Evolutionary conservation across 2,888 invertebrate species (phyloP), one percentile per base, ranked within the genome.

Genomic region (Arenicola marina): DNA sequence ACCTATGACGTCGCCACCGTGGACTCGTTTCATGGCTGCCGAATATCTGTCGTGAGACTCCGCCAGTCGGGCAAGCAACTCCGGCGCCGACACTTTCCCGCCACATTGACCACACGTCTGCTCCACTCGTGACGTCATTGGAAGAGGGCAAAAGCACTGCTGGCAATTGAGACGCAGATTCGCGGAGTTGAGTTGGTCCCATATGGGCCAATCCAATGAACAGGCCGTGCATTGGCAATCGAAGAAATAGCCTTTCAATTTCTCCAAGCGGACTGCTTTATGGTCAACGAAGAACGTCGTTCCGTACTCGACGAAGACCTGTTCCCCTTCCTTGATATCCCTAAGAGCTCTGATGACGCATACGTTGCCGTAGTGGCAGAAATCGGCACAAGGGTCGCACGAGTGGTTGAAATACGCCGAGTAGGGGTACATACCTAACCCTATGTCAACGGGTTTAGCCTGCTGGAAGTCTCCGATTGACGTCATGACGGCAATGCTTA

Each of bases 1-100:
- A 4, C 24, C 43, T 15, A 7, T 24, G 7, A 55, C 7, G 4
- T 59, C 29, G 3, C 60, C 60, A 3, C 4, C 7, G 2, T 18
- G 18, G 18, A 31, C 54, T 4, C 4, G 26, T 29, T 53, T 21
- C 26, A 43, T 26, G 7, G 54, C 34, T n/a, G 18, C 24, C 4
- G n/a, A 29, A 34, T 59, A 59, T 4, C 4, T 33, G 11, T 59
- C 59, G 34, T 59, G 59, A 18, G 59, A 59, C 34, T 51, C 29
- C 15, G 7, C 4, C 15, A 57, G 43, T 7, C 38, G 7, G 4
- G 11, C 4, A 4, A 56, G 33, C 4, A 7, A 38, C 38, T 11
- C 4, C 4, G 4, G 15, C 11, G 38, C 21, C 15, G 15, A 15
- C 4, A 21, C 11, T 4, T n/a, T 4, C 4, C 21, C 7, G 21